Percentiles rank a stretch among this genome's conserved stretches.
Evolutionary conservation across 2,113 vertebrate genomes (phyloP).

Genomic region (Hyperoodon ampullatus): DNA sequence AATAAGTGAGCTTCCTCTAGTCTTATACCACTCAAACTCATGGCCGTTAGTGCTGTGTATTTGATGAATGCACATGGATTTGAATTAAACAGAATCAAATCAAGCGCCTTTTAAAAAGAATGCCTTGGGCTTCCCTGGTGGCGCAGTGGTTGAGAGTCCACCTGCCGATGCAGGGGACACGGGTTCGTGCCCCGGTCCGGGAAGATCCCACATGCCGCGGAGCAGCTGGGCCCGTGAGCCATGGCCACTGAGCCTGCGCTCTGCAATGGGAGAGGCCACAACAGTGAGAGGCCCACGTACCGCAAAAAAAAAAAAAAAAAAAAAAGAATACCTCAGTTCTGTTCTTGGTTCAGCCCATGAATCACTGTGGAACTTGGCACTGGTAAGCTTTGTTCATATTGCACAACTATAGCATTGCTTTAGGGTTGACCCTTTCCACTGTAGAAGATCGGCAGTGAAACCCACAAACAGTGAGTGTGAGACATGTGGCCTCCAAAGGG

Average conservation of each 20-base stretch:
- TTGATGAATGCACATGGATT: conserved; percentile 43
- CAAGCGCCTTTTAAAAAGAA: conserved; percentile 53
- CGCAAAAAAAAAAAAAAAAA: too few species aligned
- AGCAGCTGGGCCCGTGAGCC: too few species aligned
- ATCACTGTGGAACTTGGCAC: neutral
- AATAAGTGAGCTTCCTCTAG: neutral
- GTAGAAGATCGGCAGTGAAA: neutral
- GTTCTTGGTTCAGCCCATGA: neutral
- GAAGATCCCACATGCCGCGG: too few species aligned
- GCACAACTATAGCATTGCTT: neutral
- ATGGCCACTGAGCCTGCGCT: too few species aligned
- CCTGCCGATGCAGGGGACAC: too few species aligned
- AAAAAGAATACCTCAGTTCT: conserved; percentile 51
- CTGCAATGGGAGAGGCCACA: too few species aligned
- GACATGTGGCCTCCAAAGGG: neutral
- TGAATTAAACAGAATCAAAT: conserved; percentile 63
- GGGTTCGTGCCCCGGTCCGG: too few species aligned
- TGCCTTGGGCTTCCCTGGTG: neutral
- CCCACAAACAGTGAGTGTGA: neutral
- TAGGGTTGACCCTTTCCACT: neutral
- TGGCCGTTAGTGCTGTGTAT: conserved; percentile 34
- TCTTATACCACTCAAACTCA: conserved; percentile 3
- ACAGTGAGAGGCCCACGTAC: too few species aligned
- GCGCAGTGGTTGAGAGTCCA: too few species aligned
- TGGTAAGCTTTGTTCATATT: neutral